A percentile compares a stretch with the other conserved stretches of the same genome.
These are phyloP conservation scores for Menura novaehollandiae DNA, from an alignment of 2,113 vertebrate species.

Conservation along the genomic window DNA sequence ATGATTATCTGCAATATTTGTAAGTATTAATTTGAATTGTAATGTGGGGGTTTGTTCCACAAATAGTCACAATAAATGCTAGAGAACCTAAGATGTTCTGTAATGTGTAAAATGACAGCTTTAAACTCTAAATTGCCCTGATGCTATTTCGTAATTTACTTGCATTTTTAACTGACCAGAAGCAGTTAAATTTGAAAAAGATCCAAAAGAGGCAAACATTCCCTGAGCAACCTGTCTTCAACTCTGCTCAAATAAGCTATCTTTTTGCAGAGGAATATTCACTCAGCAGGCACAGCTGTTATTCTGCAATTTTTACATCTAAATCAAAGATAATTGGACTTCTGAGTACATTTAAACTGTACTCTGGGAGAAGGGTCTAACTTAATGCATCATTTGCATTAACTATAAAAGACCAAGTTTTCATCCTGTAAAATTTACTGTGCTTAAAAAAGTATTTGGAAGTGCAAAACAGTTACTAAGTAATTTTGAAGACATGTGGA, in stretches of 20 bases:
- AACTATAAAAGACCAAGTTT: constrained; percentile 58
- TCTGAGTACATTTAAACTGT: constrained; percentile 70
- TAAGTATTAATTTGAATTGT: background rate
- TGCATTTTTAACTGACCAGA: constrained; percentile 29
- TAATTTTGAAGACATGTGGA: constrained; percentile 12
- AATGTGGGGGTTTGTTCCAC: background rate
- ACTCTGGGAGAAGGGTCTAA: constrained; percentile 62
- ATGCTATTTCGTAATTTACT: background rate
- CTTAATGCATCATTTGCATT: constrained; percentile 69
- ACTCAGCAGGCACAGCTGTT: constrained; percentile 60
- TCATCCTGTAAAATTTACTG: constrained; percentile 62
- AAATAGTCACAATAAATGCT: background rate
- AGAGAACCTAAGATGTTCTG: background rate
- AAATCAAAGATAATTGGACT: constrained; percentile 75
- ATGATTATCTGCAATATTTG: background rate
- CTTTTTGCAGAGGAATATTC: constrained; percentile 58
- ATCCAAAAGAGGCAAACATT: constrained; percentile 3
- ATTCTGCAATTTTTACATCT: constrained; percentile 67
- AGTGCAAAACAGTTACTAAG: constrained; percentile 33
- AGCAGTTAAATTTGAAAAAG: background rate
- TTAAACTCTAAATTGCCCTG: background rate
- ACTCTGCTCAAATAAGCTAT: constrained; percentile 26
- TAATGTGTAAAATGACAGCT: background rate
- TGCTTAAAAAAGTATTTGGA: constrained; percentile 49
- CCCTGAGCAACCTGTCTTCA: background rate